These are phyloP conservation scores for Temnothorax curvispinosus DNA, from an alignment of 1,140 invertebrate genomes.

Conservation along the genomic window DNA sequence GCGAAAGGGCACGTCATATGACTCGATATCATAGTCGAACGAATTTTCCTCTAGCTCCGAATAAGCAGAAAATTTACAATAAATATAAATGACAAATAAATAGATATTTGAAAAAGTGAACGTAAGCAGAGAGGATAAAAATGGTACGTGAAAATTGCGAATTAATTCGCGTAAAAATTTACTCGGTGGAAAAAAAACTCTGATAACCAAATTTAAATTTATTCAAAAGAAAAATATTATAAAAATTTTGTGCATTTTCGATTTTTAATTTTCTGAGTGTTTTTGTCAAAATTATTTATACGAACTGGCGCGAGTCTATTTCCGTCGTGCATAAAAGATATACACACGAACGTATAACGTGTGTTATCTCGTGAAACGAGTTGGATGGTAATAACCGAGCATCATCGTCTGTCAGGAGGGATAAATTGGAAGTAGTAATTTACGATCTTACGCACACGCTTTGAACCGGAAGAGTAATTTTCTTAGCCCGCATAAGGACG, in stretches of 20 bases:
- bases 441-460: conserved; percentile 39
- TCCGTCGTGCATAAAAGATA: background rate
- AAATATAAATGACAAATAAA: background rate
- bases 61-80: background rate
- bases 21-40: background rate
- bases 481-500: conserved; percentile 68
- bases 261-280: background rate
- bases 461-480: conserved; percentile 68
- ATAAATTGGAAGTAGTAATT: conserved; percentile 57
- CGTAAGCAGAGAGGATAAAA: background rate
- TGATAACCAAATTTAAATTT: background rate
- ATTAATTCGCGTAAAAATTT: background rate
- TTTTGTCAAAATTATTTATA: background rate
- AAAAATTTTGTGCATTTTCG: background rate
- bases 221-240: background rate
- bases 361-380: conserved; percentile 13
- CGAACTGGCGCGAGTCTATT: background rate
- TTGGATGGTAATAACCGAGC: conserved; percentile 32
- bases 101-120: background rate
- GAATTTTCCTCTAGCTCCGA: background rate
- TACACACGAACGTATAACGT: background rate
- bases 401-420: conserved; percentile 9
- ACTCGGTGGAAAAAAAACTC: background rate
- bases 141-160: background rate
- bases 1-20: background rate